A percentile compares a stretch with the other conserved stretches of the same genome.
Evolutionary conservation across 2,113 vertebrate species (phyloP).

Genomic region (Potamarius usumacintae): DNA sequence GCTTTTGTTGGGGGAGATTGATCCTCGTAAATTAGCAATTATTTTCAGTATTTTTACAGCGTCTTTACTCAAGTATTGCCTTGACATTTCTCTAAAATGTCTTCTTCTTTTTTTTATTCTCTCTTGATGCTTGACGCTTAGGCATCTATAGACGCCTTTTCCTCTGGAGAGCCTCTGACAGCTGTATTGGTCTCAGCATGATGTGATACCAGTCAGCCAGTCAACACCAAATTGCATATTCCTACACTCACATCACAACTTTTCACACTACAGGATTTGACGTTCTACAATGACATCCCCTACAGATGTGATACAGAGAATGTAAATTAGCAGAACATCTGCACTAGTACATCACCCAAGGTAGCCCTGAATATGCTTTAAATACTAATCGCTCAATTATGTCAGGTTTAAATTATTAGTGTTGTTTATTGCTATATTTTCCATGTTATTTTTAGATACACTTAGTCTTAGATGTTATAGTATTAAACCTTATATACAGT

Average conservation of each 20-base stretch:
- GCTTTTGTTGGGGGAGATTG: background rate
- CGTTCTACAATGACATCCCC: background rate
- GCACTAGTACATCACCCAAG: background rate
- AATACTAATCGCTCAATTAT: conserved; percentile 1
- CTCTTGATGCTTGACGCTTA: background rate
- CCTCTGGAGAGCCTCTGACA: conserved; percentile 19
- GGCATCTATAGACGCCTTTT: conserved; percentile 5
- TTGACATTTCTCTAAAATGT: background rate
- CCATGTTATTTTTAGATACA: background rate
- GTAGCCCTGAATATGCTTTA: conserved; percentile 2
- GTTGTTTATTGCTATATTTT: background rate
- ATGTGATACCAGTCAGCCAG: background rate
- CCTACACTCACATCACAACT: conserved; percentile 5
- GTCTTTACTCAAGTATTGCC: background rate
- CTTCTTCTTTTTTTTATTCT: conserved; percentile 1
- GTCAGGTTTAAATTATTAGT: background rate
- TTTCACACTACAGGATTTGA: conserved; percentile 12
- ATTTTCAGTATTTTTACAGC: background rate
- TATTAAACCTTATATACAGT: background rate
- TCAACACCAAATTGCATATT: conserved; percentile 17
- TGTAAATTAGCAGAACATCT: conserved; percentile 2
- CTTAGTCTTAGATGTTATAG: background rate
- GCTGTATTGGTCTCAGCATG: conserved; percentile 28
- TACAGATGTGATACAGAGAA: conserved; percentile 16
- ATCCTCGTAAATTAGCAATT: conserved; percentile 13